Base-by-base conservation (phyloP, 2,888 invertebrate genomes). In the Trichopoda pennipes region DNA sequence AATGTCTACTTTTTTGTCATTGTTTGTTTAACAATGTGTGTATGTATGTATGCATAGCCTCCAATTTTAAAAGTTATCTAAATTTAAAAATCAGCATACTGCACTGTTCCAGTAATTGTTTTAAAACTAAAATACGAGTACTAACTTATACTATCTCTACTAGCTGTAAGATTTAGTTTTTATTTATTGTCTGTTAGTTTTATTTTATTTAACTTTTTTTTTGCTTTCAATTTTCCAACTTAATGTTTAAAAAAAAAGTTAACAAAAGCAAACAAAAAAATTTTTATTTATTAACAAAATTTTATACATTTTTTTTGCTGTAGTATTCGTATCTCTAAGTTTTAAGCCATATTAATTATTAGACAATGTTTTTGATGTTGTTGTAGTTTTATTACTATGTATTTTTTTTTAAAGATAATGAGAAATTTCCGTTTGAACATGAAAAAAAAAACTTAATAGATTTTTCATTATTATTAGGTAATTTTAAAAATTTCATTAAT, bases 71-170 rank as follows among this genome's bases (percentile, higher is more conserved):
- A 73, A 68, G 35, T 79, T 73, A 73, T 74, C 55, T 74, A 6
- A 60, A 66, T 79, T 49, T 23, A 17, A 72, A 53, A 61, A 74
- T 80, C 73, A 80, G 66, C 68, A 51, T 80, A 61, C 56, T 63
- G 66, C 79, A 79, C 73, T 74, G 69, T 80, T 79, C 73, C 73
- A 79, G 68, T 68, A 72, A 78, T 78, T 79, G 72, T 73, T 72
- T 78, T 63, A 69, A 61, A 61, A 56, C 49, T 75, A 58, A 56
- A 68, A 61, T 80, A n/a, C n/a, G n/a, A n/a, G n/a, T n/a, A 73
- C 73, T 70, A 70, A 77, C 77, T 55, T 55, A 8, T 35, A 38
- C 23, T 56, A 47, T 49, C 42, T 64, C 16, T 74, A 12, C 38
- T 17, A 74, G 61, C 28, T 74, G 16, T 80, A 74, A 80, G 68